Conservation (phyloP, 37 sponge, comb jelly and placozoan genomes). For the Amphimedon queenslandica region DNA sequence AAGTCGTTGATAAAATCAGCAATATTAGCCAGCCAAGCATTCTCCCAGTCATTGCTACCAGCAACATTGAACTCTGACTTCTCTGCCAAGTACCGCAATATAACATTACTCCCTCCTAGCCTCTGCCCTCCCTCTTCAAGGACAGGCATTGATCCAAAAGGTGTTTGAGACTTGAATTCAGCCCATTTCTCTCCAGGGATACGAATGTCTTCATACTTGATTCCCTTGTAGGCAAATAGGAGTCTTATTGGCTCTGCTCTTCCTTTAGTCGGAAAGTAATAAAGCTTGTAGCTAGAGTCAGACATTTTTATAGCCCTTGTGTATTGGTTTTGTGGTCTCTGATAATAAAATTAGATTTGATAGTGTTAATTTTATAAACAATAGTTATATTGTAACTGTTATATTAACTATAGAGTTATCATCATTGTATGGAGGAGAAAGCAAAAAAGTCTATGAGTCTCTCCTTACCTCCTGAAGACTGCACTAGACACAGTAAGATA, state of each 20-base stretch:
- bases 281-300: slow-evolving; percentile 51
- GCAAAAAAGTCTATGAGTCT: too few species aligned
- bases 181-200: slow-evolving; percentile 21
- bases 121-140: slow-evolving; percentile 53
- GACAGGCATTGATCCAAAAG: slow-evolving; percentile 39
- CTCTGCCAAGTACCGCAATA: slow-evolving; percentile 47
- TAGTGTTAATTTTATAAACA: too few species aligned
- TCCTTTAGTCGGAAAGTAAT: slow-evolving; percentile 39
- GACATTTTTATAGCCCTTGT: too few species aligned
- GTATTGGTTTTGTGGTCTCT: too few species aligned
- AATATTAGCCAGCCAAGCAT: slow-evolving; percentile 46
- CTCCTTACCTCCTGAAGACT: too few species aligned
- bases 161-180: slow-evolving; percentile 17
- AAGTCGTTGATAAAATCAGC: slow-evolving; percentile 41
- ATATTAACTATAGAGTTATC: too few species aligned
- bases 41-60: slow-evolving; percentile 51
- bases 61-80: slow-evolving; percentile 43
- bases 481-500: too few species aligned
- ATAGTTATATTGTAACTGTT: too few species aligned
- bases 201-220: slow-evolving; percentile 33
- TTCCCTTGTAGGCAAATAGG: slow-evolving; percentile 42
- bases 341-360: too few species aligned
- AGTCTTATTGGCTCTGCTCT: slow-evolving; percentile 38
- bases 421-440: too few species aligned
- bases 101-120: slow-evolving; percentile 26